Conservation (phyloP, 2,888 invertebrate genomes). For the Nephrocerus scutellatus region DNA sequence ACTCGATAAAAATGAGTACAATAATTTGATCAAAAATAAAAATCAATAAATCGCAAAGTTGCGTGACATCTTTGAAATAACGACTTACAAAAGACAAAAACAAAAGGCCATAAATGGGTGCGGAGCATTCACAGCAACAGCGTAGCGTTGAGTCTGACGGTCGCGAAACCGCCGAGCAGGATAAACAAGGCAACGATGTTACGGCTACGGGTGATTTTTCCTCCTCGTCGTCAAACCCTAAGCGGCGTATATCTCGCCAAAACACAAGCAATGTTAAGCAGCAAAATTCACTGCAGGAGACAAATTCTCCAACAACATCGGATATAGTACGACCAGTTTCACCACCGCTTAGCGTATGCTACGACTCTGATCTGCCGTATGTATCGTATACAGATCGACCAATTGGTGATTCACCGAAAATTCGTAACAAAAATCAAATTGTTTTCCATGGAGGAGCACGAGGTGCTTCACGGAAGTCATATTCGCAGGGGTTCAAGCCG, state of each 20-base stretch:
- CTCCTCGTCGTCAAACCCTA: slow-evolving; percentile 22
- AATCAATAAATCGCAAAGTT: slow-evolving; percentile 7
- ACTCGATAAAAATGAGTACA: too few species aligned
- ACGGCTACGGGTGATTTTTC: slow-evolving; percentile 7
- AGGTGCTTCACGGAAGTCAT: slow-evolving; percentile 35
- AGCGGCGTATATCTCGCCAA: slow-evolving; percentile 5
- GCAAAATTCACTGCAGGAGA: slow-evolving; percentile 26
- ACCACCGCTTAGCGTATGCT: slow-evolving; percentile 82
- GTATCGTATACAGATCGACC: slow-evolving; percentile 86
- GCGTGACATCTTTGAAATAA: too few species aligned
- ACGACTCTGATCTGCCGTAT: slow-evolving; percentile 82
- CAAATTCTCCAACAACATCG: slow-evolving; percentile 37
- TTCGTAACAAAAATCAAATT: slow-evolving; percentile 52
- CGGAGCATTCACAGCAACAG: slow-evolving; percentile 55
- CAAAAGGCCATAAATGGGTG: slow-evolving; percentile 50
- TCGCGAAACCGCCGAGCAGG: slow-evolving; percentile 36
- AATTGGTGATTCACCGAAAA: slow-evolving; percentile 83
- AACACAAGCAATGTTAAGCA: slow-evolving; percentile 6
- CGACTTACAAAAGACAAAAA: slow-evolving; percentile 1
- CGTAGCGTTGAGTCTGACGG: slow-evolving; percentile 32
- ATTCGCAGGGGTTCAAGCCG: slow-evolving; percentile 36
- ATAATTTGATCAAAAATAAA: slow-evolving; percentile 6
- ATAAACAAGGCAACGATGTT: slow-evolving; percentile 3
- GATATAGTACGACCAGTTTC: slow-evolving; percentile 59
- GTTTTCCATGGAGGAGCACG: slow-evolving; percentile 28